Base-by-base conservation (phyloP, 1,140 invertebrate species). In the Drosophila tani region DNA sequence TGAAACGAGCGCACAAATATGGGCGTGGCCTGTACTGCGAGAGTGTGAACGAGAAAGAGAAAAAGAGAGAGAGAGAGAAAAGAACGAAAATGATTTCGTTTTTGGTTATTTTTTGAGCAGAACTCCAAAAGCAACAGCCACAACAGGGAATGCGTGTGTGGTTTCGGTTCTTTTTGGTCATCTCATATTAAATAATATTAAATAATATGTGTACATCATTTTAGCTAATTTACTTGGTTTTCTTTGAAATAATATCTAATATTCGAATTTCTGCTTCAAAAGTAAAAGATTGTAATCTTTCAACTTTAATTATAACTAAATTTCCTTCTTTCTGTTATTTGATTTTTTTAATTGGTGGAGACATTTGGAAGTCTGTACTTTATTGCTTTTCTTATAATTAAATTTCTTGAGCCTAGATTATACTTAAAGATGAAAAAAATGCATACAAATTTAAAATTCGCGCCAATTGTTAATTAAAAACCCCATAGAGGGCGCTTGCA, bases 11-110 rank as follows among this genome's bases (percentile, higher is more conserved):
- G 21, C 59, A 49, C 41, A 68, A 49, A 75, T 64, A 67, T 62
- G 75, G 81, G 81, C 81, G 81, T 83, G 81, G 81, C 81, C 21
- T 70, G 0, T 0, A 17, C 8, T 29, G 14, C 24, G 17, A 19
- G 12, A 35, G 12, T 29, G 38, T 45, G 62, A 14, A 15, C 4
- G 35, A 9, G 7, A 19, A 15, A 35, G 50, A 40, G 41, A 40
- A 35, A 46, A n/a, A n/a, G 59, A 76, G 19, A 55, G 41, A 55
- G 27, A 56, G 3, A n/a, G 15, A 4, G 5, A 21, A n/a, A 27
- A 47, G 3, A 11, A 40, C 8, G 19, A 56, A 68, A 70, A 57
- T 56, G 73, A 24, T 56, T 56, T 24, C 0, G 19, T 24, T 56
- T 40, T 21, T 3, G 29, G 2, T 8, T 14, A 14, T 35, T 8